phyloP scores from a whole-genome alignment of 2,888 invertebrate genomes.

The Drosophila mimetica region DNA sequence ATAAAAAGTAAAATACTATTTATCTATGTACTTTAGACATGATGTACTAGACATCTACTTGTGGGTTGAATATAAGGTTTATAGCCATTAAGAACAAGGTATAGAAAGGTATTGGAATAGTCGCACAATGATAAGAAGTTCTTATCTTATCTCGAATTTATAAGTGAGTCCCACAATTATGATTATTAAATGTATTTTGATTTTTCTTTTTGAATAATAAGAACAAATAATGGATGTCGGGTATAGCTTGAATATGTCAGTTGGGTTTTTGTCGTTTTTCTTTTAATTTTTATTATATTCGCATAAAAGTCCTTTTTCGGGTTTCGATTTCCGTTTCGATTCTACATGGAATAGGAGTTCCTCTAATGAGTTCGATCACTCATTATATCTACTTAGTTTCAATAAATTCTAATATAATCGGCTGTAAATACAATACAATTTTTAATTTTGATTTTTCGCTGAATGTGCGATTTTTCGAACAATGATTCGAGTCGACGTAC shows the following conservation, averaged over 20 bases:
- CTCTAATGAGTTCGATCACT: constrained; percentile 43
- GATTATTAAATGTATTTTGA: constrained; percentile 48
- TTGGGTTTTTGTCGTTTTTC: constrained; percentile 1
- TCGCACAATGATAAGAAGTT: neutral
- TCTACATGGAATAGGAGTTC: constrained; percentile 59
- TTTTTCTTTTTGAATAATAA: constrained; percentile 30
- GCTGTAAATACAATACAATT: constrained; percentile 29
- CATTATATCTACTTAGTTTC: constrained; percentile 55
- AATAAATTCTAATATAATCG: constrained; percentile 40
- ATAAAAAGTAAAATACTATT: too few species aligned
- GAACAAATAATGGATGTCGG: constrained; percentile 16
- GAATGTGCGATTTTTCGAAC: constrained; percentile 48
- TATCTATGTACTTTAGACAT: too few species aligned
- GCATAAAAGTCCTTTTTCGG: constrained; percentile 13
- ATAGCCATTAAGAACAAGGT: neutral
- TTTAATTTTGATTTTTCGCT: constrained; percentile 36
- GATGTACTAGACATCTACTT: neutral
- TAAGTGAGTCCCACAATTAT: constrained; percentile 35
- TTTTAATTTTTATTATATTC: constrained; percentile 2
- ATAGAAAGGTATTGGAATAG: neutral
- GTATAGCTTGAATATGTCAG: constrained; percentile 25
- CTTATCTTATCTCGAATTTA: neutral
- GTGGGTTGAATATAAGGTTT: neutral
- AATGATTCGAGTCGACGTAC: constrained; percentile 56
- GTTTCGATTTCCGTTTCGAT: constrained; percentile 4